Evolutionary conservation across 2,113 vertebrate genomes (phyloP), one percentile per base, ranked within the genome.

Genomic region (Heterotilapia buettikoferi): DNA sequence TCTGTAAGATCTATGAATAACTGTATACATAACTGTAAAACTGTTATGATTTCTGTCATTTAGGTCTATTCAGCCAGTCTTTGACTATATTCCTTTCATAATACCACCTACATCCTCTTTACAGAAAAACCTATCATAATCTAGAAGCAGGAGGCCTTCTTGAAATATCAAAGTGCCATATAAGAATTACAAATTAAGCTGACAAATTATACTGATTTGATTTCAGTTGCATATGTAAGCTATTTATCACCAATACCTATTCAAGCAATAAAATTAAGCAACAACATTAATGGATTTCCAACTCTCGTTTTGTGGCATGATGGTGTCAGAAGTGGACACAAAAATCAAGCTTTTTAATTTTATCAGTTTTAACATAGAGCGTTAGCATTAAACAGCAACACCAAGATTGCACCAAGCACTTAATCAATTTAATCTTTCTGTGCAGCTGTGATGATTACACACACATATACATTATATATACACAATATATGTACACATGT

Each of bases 241-340:
- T 2, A 61, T 33, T 61, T 61, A 33, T 61, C 29, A 61, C 57
- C 16, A 61, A 10, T 19, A 9, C 57, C 57, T 16, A 61, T 19
- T 61, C 57, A 61, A 33, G 29, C 26, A 6, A 31, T 61, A 18
- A 61, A 19, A 33, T 61, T 31, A 61, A 33, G 57, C 59, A 63
- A 61, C 8, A 61, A 61, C 16, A 61, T 61, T 33, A 63, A 6
- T 33, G 29, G 29, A 63, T 33, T 63, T 33, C 29, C 53, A 24
- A 7, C 11, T 63, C 59, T n/a, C 0, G 6, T 63, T 63, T 36
- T 36, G 31, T 63, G 31, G 31, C 31, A 63, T 0, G 18, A 7
- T 18, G 9, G 31, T n/a, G 59, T 36, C 59, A 63, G 9, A 61
- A 6, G 26, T 61, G 57, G 26, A 18, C 14, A 61, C 5, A 9